phyloP scores from a whole-genome alignment of 2,113 vertebrate species.

The Psettodes erumei region DNA sequence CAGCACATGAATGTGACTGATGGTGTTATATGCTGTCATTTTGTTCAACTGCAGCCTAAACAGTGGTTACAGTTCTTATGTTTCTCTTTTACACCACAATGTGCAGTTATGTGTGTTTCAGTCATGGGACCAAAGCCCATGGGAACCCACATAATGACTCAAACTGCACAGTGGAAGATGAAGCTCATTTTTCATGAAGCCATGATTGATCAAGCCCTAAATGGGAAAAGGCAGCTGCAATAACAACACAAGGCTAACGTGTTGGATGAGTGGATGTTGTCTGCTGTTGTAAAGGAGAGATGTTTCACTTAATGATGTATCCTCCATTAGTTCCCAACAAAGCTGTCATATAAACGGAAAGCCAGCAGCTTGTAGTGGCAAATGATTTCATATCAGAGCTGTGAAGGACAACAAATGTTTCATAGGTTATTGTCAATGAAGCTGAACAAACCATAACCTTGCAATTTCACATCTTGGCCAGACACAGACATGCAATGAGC shows the following conservation, averaged over 20 bases:
- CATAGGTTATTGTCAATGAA: neutral
- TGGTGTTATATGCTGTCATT: neutral
- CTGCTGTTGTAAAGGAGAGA: neutral
- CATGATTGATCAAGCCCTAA: conserved; percentile 56
- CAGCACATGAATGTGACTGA: conserved; percentile 1
- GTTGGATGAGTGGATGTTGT: conserved; percentile 17
- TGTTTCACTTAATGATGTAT: conserved; percentile 23
- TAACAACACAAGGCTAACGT: conserved; percentile 18
- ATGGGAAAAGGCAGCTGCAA: conserved; percentile 53
- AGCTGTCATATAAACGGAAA: conserved; percentile 33
- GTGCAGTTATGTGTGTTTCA: conserved; percentile 18
- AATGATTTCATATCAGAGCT: conserved; percentile 8
- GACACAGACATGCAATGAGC: conserved; percentile 4
- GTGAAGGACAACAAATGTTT: conserved; percentile 15
- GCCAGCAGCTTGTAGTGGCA: conserved; percentile 4
- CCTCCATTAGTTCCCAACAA: conserved; percentile 4
- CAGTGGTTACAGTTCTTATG: conserved; percentile 2
- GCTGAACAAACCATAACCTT: neutral
- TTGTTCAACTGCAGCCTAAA: conserved; percentile 5
- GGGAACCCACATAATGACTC: conserved; percentile 32
- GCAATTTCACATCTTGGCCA: neutral
- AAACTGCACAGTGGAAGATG: conserved; percentile 25
- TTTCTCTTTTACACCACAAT: conserved; percentile 15
- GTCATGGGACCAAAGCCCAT: neutral
- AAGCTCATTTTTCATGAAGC: conserved; percentile 50